Evolutionary conservation across 2,888 invertebrate species (phyloP), one percentile per base, ranked within the genome.

Genomic region (Chromoteleia sp.): DNA sequence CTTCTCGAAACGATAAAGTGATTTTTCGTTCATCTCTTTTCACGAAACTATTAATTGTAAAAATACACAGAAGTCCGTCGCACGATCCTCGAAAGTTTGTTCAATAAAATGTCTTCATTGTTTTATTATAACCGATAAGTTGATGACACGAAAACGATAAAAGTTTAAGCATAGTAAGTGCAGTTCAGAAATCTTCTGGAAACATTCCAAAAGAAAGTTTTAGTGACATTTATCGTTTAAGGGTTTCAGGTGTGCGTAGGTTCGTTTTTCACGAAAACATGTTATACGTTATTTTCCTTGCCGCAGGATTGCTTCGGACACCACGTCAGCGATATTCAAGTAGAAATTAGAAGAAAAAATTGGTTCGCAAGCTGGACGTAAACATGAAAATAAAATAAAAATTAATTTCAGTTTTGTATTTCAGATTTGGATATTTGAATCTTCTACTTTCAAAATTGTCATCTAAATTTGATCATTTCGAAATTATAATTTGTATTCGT

Each of bases 161-260:
- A 63, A 74, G 73, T 63, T 61, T 63, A 45, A 63, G 63, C 52
- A 61, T 36, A 12, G 36, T 43, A 48, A 54, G 54, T 30, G 21
- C 61, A 25, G 54, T 45, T 63, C 33, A 33, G 73, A 74, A 74
- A 63, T 74, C 52, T 74, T 54, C 54, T 74, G 73, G 73, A 74
- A 74, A 74, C 43, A 74, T 74, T 74, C 73, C 73, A 74, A 14
- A 63, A 54, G 54, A 54, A 74, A 74, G 63, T 74, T 74, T 54
- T 14, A 5, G 54, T 54, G 73, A 63, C 73, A 74, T 63, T 74
- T 74, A 74, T 74, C 63, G 73, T 17, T 21, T 21, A 3, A 36
- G 15, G 10, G 0, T 33, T 54, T 58, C 73, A 74, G 63, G 61
- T 74, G 54, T 54, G 63, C 61, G 73, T 73, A 39, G 50, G 29